Evolutionary conservation across 2,113 vertebrate species (phyloP).

Genomic region (Clarias macrocephalus): DNA sequence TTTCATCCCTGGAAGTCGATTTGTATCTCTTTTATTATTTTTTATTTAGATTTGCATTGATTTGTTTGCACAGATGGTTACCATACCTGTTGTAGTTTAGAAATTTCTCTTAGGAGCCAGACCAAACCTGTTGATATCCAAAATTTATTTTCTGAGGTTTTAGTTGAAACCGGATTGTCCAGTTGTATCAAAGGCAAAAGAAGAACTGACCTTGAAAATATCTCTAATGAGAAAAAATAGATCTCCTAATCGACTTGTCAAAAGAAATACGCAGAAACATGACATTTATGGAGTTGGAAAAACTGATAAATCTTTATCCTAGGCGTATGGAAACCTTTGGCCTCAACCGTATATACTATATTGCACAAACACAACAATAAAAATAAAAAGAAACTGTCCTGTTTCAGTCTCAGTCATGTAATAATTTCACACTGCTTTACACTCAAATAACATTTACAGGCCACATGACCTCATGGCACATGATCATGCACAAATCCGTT

Average conservation of each 20-base stretch:
- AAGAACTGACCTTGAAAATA: background rate
- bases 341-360: background rate
- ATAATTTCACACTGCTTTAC: background rate
- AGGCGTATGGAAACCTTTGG: background rate
- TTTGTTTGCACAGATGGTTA: background rate
- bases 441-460: background rate
- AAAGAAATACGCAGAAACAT: background rate
- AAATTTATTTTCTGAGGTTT: background rate
- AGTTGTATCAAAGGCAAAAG: background rate
- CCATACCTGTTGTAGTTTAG: background rate
- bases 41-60: background rate
- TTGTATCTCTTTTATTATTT: background rate
- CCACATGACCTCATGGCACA: background rate
- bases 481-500: background rate
- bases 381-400: background rate
- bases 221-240: background rate
- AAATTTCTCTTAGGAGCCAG: background rate
- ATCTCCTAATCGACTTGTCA: background rate
- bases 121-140: background rate
- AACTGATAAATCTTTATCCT: background rate
- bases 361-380: background rate
- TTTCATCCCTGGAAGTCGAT: background rate
- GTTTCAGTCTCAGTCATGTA: background rate
- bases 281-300: background rate
- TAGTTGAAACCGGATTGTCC: background rate